Evolutionary conservation across 2,888 invertebrate species (phyloP).

Genomic region (Eustalomyia histrio): DNA sequence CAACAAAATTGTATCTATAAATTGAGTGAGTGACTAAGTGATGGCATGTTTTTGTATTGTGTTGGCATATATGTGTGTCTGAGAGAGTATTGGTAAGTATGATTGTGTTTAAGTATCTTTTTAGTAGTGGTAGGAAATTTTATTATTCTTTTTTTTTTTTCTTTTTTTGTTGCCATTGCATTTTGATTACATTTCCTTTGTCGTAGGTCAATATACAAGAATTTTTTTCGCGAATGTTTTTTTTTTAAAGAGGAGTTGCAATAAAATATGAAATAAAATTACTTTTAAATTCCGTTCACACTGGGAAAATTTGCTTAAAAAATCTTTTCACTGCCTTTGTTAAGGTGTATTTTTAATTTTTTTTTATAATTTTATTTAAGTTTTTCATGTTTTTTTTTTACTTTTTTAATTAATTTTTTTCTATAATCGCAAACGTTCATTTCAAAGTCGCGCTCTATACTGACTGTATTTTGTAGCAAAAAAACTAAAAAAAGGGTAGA

Average conservation of each 20-base stretch:
- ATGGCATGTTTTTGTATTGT: constrained; percentile 47
- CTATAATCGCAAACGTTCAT: constrained; percentile 68
- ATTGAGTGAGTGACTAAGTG: constrained; percentile 56
- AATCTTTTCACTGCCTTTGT: no score
- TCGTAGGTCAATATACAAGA: constrained; percentile 76
- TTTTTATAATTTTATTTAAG: not conserved
- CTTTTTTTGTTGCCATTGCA: constrained; percentile 67
- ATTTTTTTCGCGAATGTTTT: constrained; percentile 53
- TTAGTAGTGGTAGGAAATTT: constrained; percentile 52
- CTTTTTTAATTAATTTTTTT: constrained; percentile 13
- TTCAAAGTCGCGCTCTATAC: constrained; percentile 78
- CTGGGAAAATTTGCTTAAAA: not conserved
- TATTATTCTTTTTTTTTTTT: constrained; percentile 42
- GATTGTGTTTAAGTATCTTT: constrained; percentile 3
- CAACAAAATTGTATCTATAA: constrained; percentile 14
- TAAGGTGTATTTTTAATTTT: not conserved
- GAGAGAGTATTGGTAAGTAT: constrained; percentile 30
- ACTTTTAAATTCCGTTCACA: constrained; percentile 6
- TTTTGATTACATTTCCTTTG: constrained; percentile 78
- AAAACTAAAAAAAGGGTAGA: constrained; percentile 74
- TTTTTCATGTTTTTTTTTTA: not conserved
- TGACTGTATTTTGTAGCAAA: constrained; percentile 67
- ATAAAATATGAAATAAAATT: constrained; percentile 26
- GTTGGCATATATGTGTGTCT: not conserved
- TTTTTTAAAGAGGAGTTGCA: constrained; percentile 30